Evolutionary conservation across 2,113 vertebrate genomes (phyloP).

Genomic region (Phalacrocorax pelagicus): DNA sequence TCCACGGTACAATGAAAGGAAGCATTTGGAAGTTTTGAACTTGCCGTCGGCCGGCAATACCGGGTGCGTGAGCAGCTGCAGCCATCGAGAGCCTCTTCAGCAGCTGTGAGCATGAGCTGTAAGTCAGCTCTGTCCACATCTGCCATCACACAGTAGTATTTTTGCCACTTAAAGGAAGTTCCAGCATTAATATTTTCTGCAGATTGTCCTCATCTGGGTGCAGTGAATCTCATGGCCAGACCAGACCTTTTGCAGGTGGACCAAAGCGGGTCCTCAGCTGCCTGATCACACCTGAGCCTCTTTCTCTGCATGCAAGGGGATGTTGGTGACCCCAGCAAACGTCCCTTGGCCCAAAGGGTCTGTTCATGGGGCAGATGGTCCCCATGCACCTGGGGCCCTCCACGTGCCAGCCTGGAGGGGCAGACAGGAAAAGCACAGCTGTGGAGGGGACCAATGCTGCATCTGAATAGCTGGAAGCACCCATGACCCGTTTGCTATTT

Average conservation of each 20-base stretch:
- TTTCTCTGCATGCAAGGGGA: background rate
- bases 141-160: background rate
- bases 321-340: background rate
- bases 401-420: background rate
- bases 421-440: background rate
- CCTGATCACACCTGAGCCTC: background rate
- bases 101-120: conserved; percentile 10
- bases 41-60: background rate
- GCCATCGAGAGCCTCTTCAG: background rate
- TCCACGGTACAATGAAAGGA: background rate
- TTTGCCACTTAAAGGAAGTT: background rate
- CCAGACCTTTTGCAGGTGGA: background rate
- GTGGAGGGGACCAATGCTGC: accelerated
- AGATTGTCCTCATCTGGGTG: background rate
- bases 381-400: background rate
- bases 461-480: background rate
- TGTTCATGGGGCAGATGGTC: background rate
- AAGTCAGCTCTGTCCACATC: background rate
- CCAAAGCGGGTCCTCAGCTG: background rate
- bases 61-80: conserved; percentile 25
- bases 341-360: background rate
- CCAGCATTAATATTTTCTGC: background rate
- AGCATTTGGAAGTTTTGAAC: background rate
- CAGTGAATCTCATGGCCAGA: background rate
- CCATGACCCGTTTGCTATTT: background rate